These are phyloP conservation scores for Menidia menidia DNA, from an alignment of 2,797 vertebrate species.

Conservation along the genomic window DNA sequence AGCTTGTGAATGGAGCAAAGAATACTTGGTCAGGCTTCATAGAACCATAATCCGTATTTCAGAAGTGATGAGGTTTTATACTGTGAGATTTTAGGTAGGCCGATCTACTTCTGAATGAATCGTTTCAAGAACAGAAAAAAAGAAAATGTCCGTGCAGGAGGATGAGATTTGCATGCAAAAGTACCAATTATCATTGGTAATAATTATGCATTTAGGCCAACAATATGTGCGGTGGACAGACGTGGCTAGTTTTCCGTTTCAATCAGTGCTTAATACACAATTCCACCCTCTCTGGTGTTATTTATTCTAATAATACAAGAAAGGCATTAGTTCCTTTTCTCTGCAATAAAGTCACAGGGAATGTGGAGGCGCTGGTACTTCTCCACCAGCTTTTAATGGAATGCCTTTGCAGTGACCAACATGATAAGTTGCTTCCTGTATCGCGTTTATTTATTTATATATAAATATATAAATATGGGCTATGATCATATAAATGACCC, in stretches of 20 bases:
- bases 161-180: neutral
- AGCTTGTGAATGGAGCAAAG: conserved; percentile 21
- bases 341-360: conserved; percentile 30
- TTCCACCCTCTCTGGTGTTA: neutral
- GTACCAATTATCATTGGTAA: neutral
- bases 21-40: neutral
- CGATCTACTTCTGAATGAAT: neutral
- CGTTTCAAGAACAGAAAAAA: neutral
- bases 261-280: conserved; percentile 8
- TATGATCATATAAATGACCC: conserved; percentile 72
- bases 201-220: neutral
- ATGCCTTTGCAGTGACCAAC: conserved; percentile 51
- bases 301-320: conserved; percentile 18
- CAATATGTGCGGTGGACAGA: neutral
- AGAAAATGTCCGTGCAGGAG: neutral
- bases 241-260: neutral
- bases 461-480: conserved; percentile 54
- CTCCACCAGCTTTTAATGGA: conserved; percentile 64
- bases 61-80: neutral
- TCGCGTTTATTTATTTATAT: conserved; percentile 43
- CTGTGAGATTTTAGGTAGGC: neutral
- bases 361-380: conserved; percentile 43
- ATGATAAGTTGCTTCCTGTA: conserved; percentile 65
- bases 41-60: neutral
- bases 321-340: conserved; percentile 25